Percentiles rank a stretch among this genome's conserved stretches.
These are phyloP conservation scores for Lycocerus yunnanus DNA, from an alignment of 2,888 invertebrate genomes.

Conservation along the genomic window DNA sequence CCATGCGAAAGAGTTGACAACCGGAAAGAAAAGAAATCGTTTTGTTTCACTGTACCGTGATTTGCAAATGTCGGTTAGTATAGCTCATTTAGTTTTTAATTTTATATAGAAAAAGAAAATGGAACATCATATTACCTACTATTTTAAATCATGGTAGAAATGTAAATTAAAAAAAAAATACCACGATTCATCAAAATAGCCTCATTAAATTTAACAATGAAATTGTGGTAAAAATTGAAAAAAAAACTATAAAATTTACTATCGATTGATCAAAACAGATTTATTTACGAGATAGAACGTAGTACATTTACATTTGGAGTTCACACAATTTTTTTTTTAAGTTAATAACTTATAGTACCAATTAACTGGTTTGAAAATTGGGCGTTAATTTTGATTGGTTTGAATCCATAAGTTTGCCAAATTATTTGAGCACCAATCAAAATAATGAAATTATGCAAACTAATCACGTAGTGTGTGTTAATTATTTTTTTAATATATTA, in stretches of 20 bases:
- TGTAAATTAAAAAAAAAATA: background rate
- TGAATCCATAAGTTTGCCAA: no score
- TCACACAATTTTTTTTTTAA: no score
- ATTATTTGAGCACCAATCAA: no score
- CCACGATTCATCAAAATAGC: background rate
- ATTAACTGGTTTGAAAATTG: no score
- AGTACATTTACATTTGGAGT: no score
- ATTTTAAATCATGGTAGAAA: no score
- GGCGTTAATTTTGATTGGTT: no score
- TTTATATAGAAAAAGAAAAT: background rate
- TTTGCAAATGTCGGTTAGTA: background rate
- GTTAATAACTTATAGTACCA: no score
- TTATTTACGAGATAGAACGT: background rate
- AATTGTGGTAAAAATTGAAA: background rate
- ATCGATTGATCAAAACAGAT: background rate
- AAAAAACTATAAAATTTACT: background rate
- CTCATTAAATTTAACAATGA: background rate
- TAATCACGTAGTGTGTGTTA: no score
- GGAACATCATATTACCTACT: background rate
- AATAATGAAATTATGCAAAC: no score
- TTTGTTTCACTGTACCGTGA: constrained; percentile 2
- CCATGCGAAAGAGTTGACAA: constrained; percentile 19
- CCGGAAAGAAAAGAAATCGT: constrained; percentile 21
- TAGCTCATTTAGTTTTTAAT: background rate
- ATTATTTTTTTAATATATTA: no score